Evolutionary conservation across 2,113 vertebrate genomes (phyloP).

Genomic region (Oncorhynchus mykiss): DNA sequence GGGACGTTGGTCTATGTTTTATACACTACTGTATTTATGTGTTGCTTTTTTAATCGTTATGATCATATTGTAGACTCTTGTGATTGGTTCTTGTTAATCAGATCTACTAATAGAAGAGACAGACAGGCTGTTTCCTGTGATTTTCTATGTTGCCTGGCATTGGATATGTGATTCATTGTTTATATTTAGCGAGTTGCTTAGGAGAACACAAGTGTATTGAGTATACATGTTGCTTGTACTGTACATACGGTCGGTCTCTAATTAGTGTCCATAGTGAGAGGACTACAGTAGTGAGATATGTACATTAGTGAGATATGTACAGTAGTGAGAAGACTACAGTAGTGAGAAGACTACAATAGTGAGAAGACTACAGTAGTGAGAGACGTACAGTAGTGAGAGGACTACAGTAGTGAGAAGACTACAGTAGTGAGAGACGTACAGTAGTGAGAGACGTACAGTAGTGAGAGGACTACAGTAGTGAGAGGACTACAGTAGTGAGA

Average conservation of each 20-base stretch:
- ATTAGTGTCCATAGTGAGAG: conserved; percentile 6
- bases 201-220: neutral
- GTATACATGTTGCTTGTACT: neutral
- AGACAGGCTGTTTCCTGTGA: neutral
- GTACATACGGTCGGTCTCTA: conserved; percentile 1
- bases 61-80: neutral
- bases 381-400: too few relatives aligned
- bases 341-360: too few relatives aligned
- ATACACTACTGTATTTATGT: conserved; percentile 6
- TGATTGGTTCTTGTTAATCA: neutral
- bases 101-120: neutral
- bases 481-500: too few relatives aligned
- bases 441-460: neutral
- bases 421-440: too few relatives aligned
- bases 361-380: too few relatives aligned
- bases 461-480: too few relatives aligned
- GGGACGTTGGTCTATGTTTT: neutral
- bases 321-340: too few relatives aligned
- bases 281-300: too few relatives aligned
- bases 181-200: conserved; percentile 9
- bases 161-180: conserved; percentile 3
- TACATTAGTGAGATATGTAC: too few relatives aligned
- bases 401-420: too few relatives aligned
- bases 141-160: neutral
- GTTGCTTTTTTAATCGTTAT: conserved; percentile 13